These are phyloP conservation scores for Schrankia costaestrigalis DNA, from an alignment of 2,888 invertebrate genomes.

Conservation along the genomic window DNA sequence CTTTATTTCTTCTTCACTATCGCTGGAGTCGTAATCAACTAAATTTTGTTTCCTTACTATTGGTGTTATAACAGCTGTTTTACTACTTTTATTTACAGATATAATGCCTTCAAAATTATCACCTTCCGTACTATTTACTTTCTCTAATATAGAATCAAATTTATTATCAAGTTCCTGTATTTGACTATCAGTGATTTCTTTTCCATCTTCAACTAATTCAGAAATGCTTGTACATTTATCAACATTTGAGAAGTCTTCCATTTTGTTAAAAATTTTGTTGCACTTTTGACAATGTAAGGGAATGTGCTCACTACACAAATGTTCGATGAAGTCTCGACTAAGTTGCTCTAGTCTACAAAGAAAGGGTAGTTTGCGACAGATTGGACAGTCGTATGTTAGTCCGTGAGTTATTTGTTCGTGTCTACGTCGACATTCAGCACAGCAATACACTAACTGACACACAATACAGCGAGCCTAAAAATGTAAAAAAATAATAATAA, in stretches of 20 bases:
- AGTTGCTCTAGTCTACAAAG: constrained; percentile 55
- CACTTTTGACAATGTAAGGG: constrained; percentile 69
- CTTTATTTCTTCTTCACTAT: constrained; percentile 42
- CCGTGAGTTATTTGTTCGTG: constrained; percentile 62
- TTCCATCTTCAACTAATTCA: constrained; percentile 43
- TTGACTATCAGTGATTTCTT: constrained; percentile 24
- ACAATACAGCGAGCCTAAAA: constrained; percentile 68
- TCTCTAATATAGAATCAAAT: constrained; percentile 64
- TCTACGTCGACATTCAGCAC: constrained; percentile 62
- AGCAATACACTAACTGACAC: constrained; percentile 68
- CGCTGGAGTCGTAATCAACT: constrained; percentile 70
- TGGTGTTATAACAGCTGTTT: constrained; percentile 69
- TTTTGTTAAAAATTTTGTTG: constrained; percentile 50
- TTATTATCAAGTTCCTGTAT: constrained; percentile 49
- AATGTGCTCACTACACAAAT: constrained; percentile 56
- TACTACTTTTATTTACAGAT: constrained; percentile 53
- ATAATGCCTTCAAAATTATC: constrained; percentile 58
- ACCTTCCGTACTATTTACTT: constrained; percentile 38
- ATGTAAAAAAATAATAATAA: too few species aligned
- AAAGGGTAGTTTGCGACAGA: constrained; percentile 61
- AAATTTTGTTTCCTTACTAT: constrained; percentile 55
- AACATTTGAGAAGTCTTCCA: constrained; percentile 61
- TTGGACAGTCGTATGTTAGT: constrained; percentile 63
- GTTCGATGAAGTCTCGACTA: constrained; percentile 52
- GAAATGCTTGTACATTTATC: constrained; percentile 65